phyloP scores from a whole-genome alignment of 2,888 invertebrate genomes.

The Xylota sylvarum region DNA sequence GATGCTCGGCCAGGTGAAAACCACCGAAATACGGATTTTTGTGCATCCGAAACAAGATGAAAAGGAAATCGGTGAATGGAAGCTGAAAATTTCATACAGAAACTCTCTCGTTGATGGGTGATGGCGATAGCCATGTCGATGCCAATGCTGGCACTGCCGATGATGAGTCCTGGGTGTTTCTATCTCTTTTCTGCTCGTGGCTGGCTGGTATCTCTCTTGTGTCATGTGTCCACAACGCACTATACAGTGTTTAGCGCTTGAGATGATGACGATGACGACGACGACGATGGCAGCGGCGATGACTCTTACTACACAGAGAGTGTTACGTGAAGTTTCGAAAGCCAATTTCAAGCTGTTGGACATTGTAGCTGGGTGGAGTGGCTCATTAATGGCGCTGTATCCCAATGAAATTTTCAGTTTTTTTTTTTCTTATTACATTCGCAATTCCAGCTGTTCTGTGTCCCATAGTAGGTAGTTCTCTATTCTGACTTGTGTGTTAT shows the following conservation, averaged over 20 bases:
- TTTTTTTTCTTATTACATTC: conserved; percentile 47
- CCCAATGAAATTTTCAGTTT: conserved; percentile 38
- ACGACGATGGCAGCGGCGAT: conserved; percentile 41
- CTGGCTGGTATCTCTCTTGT: conserved; percentile 51
- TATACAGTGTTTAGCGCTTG: conserved; percentile 66
- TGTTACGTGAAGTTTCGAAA: conserved; percentile 74
- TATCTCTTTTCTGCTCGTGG: conserved; percentile 70
- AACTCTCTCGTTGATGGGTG: conserved; percentile 57
- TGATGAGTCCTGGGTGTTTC: conserved; percentile 77
- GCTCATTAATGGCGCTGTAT: conserved; percentile 57
- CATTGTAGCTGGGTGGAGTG: conserved; percentile 61
- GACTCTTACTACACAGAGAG: conserved; percentile 65
- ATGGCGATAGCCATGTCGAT: conserved; percentile 71
- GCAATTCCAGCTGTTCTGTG: conserved; percentile 53
- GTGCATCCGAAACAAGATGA: conserved; percentile 36
- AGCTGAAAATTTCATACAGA: conserved; percentile 52
- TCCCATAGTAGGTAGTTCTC: conserved; percentile 41
- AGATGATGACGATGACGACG: conserved; percentile 72
- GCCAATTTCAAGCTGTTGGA: conserved; percentile 59
- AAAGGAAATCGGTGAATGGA: conserved; percentile 57
- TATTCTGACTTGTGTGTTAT: conserved; percentile 50
- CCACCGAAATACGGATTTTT: conserved; percentile 35
- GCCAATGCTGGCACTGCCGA: conserved; percentile 54
- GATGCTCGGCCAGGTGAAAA: conserved; percentile 72
- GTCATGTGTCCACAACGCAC: conserved; percentile 75